phyloP scores from a whole-genome alignment of 2,113 vertebrate genomes.

The Prochilodus magdalenae region DNA sequence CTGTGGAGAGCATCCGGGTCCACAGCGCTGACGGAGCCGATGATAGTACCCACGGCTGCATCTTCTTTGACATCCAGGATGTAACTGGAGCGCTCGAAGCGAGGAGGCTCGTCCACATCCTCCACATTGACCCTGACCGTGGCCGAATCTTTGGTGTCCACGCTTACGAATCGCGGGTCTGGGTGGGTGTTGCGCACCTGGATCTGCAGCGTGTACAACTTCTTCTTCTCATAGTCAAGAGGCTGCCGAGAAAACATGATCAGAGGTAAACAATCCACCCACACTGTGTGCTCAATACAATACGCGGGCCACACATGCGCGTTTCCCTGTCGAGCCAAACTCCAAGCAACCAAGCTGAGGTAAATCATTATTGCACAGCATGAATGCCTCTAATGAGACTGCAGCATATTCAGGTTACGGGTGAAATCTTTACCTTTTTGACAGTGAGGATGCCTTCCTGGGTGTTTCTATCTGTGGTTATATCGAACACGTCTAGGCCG shows the following conservation, averaged over 20 bases:
- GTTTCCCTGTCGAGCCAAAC: not conserved
- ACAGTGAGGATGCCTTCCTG: conserved; percentile 91
- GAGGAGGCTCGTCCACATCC: conserved; percentile 91
- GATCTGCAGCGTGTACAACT: conserved; percentile 86
- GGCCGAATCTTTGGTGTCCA: conserved; percentile 84
- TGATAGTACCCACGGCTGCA: conserved; percentile 76
- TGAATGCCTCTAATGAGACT: conserved; percentile 26
- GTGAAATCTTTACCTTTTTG: conserved; percentile 81
- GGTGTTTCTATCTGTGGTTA: conserved; percentile 85
- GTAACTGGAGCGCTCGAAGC: conserved; percentile 88
- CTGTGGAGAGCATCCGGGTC: conserved; percentile 87
- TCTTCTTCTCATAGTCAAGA: conserved; percentile 92
- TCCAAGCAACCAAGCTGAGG: not conserved
- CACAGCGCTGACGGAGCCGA: conserved; percentile 86
- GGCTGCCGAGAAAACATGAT: conserved; percentile 70
- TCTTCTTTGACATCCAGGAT: conserved; percentile 91
- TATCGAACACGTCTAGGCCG: conserved; percentile 86
- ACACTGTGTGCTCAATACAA: conserved; percentile 4
- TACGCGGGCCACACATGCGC: not conserved
- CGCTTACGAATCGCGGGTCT: conserved; percentile 82
- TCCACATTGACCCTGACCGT: conserved; percentile 86
- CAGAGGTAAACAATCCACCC: conserved; percentile 10
- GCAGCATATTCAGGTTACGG: not conserved
- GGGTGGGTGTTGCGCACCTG: conserved; percentile 87
- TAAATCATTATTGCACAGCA: conserved; percentile 38